These are phyloP conservation scores for Phasia obesa DNA, from an alignment of 2,888 invertebrate species.

Conservation along the genomic window DNA sequence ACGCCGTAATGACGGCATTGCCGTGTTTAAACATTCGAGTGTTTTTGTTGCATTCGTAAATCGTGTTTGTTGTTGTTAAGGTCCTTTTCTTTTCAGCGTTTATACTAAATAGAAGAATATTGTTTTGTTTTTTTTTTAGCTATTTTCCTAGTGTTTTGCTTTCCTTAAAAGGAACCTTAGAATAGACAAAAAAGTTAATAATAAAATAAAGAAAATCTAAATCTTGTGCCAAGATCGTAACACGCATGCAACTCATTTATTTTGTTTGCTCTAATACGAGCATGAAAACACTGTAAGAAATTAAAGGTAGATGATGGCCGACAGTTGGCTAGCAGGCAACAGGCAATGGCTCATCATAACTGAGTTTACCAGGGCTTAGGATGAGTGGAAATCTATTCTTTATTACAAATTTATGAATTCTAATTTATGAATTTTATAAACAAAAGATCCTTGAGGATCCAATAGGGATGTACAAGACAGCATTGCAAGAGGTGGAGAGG, in stretches of 20 bases:
- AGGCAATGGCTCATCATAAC: too few species aligned
- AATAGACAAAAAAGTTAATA: constrained; percentile 18
- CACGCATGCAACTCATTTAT: constrained; percentile 32
- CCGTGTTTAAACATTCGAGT: constrained; percentile 14
- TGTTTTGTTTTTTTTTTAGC: constrained; percentile 2
- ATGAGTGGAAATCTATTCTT: too few species aligned
- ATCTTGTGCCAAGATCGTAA: constrained; percentile 52
- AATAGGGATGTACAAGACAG: too few species aligned
- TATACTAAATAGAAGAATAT: constrained; percentile 16
- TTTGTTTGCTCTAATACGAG: constrained; percentile 13
- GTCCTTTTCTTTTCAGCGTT: constrained; percentile 31
- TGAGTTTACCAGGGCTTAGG: too few species aligned
- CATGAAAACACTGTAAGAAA: constrained; percentile 10
- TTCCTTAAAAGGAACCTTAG: constrained; percentile 57
- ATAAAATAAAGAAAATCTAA: constrained; percentile 4
- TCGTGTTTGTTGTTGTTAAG: too few species aligned
- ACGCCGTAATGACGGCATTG: constrained; percentile 60
- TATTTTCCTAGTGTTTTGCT: constrained; percentile 27
- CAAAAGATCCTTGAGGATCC: too few species aligned
- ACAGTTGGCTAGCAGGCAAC: too few species aligned
- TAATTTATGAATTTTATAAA: too few species aligned
- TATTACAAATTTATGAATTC: too few species aligned
- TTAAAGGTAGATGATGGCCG: too few species aligned
- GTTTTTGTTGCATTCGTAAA: constrained; percentile 8
- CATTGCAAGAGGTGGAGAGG: too few species aligned